phyloP scores from a whole-genome alignment of 2,113 vertebrate genomes.

The Butastur rufipennis region DNA sequence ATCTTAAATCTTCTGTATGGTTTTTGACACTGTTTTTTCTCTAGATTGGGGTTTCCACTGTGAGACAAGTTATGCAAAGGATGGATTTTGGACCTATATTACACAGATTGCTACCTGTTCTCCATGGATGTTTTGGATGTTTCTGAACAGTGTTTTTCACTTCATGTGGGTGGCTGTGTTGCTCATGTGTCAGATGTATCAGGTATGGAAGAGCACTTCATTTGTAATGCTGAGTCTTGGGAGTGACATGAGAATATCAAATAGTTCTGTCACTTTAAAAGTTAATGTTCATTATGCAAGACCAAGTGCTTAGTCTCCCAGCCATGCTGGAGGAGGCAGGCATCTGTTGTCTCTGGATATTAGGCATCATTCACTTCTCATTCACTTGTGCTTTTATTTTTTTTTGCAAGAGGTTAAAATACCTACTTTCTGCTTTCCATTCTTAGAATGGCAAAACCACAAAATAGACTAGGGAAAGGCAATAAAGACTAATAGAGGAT shows the following conservation, averaged over 20 bases:
- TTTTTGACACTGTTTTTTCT: not conserved
- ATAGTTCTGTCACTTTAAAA: not conserved
- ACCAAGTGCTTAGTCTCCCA: not conserved
- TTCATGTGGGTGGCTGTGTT: constrained; percentile 99
- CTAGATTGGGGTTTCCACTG: constrained; percentile 97
- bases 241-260: not conserved
- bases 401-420: not conserved
- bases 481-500: not conserved
- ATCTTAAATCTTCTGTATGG: not conserved
- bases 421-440: not conserved
- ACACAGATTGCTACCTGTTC: constrained; percentile 97
- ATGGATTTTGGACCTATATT: constrained; percentile 96
- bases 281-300: not conserved
- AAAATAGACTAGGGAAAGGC: not conserved
- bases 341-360: not conserved
- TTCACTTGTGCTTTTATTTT: not conserved
- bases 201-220: constrained; percentile 76
- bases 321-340: not conserved
- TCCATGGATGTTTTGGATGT: constrained; percentile 99
- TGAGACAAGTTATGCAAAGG: constrained; percentile 89
- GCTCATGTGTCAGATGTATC: constrained; percentile 99
- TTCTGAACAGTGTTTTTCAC: constrained; percentile 97
- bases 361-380: not conserved
- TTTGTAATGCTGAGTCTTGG: not conserved
- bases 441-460: not conserved